Percentiles rank a stretch among this genome's conserved stretches.
Conservation (phyloP, 1,140 invertebrate genomes). For the Listronotus oregonensis region DNA sequence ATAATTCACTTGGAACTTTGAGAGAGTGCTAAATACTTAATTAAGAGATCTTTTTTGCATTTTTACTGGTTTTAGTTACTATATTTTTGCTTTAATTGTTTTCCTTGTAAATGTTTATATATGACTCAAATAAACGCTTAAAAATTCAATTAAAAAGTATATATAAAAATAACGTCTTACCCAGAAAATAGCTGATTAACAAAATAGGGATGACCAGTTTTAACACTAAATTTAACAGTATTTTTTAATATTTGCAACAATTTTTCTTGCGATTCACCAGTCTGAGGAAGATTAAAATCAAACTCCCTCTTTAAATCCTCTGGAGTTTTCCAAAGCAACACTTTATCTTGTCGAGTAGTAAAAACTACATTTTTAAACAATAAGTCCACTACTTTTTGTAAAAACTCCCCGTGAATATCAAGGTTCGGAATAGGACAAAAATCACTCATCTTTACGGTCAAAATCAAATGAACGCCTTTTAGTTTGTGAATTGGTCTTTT, state of each 20-base stretch:
- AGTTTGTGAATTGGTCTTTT: conserved; percentile 15
- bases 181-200: conserved; percentile 62
- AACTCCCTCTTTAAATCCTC: conserved; percentile 52
- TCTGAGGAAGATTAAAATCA: conserved; percentile 51
- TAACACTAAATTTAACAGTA: conserved; percentile 60
- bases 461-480: conserved; percentile 7
- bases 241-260: conserved; percentile 55
- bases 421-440: conserved; percentile 48
- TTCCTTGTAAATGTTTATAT: no score
- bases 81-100: no score
- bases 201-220: conserved; percentile 62
- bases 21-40: no score
- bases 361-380: conserved; percentile 55
- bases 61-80: no score
- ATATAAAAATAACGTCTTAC: conserved; percentile 45
- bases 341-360: conserved; percentile 51
- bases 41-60: no score
- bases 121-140: no score
- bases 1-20: no score
- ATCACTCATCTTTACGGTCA: conserved; percentile 25
- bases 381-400: conserved; percentile 49
- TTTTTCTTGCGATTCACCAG: conserved; percentile 53
- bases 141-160: no score
- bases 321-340: conserved; percentile 54
- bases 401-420: conserved; percentile 53